Percentiles rank a stretch among this genome's conserved stretches.
phyloP scores from a whole-genome alignment of 2,888 invertebrate genomes.

The Pasiphila rectangulata region DNA sequence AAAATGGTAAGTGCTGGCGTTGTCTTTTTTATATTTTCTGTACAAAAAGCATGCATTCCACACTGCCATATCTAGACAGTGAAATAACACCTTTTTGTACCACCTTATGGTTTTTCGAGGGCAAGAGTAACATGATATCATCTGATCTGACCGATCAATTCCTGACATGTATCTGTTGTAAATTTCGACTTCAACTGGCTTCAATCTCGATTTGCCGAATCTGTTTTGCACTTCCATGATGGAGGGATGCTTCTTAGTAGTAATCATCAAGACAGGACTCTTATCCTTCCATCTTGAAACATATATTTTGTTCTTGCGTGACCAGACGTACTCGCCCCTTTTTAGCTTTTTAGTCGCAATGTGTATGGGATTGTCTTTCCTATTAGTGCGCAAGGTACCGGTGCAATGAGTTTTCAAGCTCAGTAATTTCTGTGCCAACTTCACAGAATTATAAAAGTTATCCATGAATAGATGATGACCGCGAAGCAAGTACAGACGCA shows the following conservation, averaged over 20 bases:
- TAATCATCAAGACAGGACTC: conserved; percentile 38
- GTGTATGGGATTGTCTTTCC: conserved; percentile 32
- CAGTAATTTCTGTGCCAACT: conserved; percentile 11
- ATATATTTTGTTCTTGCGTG: conserved; percentile 38
- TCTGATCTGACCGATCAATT: conserved; percentile 21
- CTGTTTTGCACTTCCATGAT: conserved; percentile 13
- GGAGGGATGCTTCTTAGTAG: conserved; percentile 36
- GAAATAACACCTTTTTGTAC: conserved; percentile 19
- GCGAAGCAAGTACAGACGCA: conserved; percentile 9
- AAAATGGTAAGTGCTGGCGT: conserved; percentile 7
- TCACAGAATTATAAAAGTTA: conserved; percentile 16
- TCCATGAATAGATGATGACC: conserved; percentile 14
- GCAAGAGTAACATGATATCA: conserved; percentile 20
- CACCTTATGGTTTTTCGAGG: conserved; percentile 22
- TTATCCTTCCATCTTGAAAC: conserved; percentile 41
- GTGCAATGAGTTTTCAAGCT: conserved; percentile 12
- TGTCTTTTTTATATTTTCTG: conserved; percentile 8
- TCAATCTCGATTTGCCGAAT: conserved; percentile 4
- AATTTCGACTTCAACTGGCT: conserved; percentile 18
- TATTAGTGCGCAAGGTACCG: conserved; percentile 11
- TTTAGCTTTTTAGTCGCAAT: conserved; percentile 33
- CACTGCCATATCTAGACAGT: conserved; percentile 16
- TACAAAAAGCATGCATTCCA: conserved; percentile 10
- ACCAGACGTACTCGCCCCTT: conserved; percentile 40
- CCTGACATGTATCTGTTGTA: conserved; percentile 23